Evolutionary conservation across 2,113 vertebrate genomes (phyloP), one percentile per base, ranked within the genome.

Genomic region (Dromaius novaehollandiae): DNA sequence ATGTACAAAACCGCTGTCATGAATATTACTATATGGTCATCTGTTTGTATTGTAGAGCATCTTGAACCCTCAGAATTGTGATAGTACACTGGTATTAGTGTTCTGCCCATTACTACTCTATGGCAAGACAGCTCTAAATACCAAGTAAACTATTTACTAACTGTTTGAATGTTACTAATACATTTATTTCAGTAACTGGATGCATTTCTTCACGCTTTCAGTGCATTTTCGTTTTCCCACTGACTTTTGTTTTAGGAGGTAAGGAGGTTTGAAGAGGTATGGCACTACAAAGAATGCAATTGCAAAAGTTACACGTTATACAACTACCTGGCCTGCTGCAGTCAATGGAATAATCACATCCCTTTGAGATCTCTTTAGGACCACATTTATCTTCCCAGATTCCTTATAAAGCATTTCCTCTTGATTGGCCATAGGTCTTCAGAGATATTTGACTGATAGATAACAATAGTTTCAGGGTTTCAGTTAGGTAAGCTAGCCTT

Each of bases 21-120:
- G 1, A 28, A 6, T 44, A 61, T 65, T 24, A 63, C 60, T 17
- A 1, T 48, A 22, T 16, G 10, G 18, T 56, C 2, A 0, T 34
- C 34, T 46, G 13, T 26, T 70, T n/a, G 25, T 74, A n/a, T 50
- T 73, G 3, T 5, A 4, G 3, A 21, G n/a, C 51, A 9, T 48
- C 53, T 38, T 51, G 38, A 58, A 9, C 40, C 51, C 36, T 58
- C 50, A n/a, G 69, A 69, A n/a, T 19, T 10, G 7, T 40, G 77
- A 12, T 3, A 53, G n/a, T 44, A 34, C 28, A 71, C 30, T 42
- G 38, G 22, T 50, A 25, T 48, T 53, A 48, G n/a, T 0, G 2
- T 86, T 78, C 65, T 78, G 44, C 10, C 18, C 55, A 16, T n/a
- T 21, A 36, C 6, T 71, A 18, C n/a, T 71, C 36, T 55, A 20